Conservation (phyloP, 2,113 vertebrate genomes). For the Cavia porcellus region DNA sequence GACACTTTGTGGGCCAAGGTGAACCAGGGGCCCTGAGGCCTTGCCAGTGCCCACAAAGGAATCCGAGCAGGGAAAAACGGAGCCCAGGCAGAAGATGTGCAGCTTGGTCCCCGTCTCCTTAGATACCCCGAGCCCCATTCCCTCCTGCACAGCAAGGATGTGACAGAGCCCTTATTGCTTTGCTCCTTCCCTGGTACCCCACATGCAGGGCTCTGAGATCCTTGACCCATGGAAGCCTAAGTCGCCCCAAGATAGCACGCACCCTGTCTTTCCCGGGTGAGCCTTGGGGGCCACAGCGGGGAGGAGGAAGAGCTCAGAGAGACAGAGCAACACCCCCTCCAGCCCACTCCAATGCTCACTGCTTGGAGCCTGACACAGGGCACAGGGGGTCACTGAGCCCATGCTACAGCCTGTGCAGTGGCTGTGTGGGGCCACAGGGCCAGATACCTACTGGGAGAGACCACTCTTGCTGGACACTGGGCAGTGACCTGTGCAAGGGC, state of each 20-base stretch:
- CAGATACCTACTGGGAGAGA: neutral
- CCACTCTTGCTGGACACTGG: neutral
- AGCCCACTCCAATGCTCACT: neutral
- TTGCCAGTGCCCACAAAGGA: neutral
- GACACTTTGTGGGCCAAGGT: too few relatives aligned
- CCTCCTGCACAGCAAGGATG: neutral
- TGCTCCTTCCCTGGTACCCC: neutral
- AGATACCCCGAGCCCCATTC: too few relatives aligned
- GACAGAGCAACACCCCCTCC: neutral
- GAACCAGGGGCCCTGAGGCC: neutral
- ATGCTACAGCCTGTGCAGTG: neutral
- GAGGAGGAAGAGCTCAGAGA: neutral
- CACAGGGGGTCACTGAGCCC: constrained; percentile 66
- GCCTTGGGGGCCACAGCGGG: neutral
- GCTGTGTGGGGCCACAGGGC: neutral
- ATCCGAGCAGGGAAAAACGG: neutral
- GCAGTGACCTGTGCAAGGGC: constrained; percentile 58
- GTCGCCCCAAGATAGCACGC: neutral
- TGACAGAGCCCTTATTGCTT: neutral
- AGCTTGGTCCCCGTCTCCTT: neutral
- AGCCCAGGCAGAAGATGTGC: neutral
- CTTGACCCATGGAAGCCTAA: neutral
- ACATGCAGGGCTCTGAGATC: too few relatives aligned
- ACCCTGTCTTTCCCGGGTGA: neutral
- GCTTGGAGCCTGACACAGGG: neutral